Percentiles rank a stretch among this genome's conserved stretches.
These are phyloP conservation scores for Melieria omissa DNA, from an alignment of 2,888 invertebrate genomes.

Conservation along the genomic window DNA sequence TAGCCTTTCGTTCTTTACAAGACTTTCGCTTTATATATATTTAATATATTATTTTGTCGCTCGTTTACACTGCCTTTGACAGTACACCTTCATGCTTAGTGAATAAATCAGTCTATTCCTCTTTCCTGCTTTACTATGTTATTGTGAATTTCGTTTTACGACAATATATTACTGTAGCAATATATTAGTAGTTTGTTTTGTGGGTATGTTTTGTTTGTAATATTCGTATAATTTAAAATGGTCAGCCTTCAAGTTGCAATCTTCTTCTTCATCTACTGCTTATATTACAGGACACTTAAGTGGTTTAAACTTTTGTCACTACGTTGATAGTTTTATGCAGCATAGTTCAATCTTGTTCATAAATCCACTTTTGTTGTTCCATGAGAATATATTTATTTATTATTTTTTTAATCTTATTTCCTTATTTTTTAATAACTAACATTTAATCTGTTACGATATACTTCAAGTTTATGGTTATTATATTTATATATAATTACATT, in stretches of 20 bases:
- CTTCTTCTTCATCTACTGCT: constrained; percentile 10
- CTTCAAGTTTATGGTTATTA: too few relatives aligned
- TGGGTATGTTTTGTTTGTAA: constrained; percentile 13
- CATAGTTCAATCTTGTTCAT: constrained; percentile 49
- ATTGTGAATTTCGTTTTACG: constrained; percentile 9
- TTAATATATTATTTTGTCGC: constrained; percentile 1
- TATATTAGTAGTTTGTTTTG: constrained; percentile 22
- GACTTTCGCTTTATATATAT: constrained; percentile 1
- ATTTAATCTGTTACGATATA: too few relatives aligned
- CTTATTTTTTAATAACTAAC: constrained; percentile 11
- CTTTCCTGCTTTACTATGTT: constrained; percentile 30
- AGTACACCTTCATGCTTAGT: constrained; percentile 25
- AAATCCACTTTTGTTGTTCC: constrained; percentile 53
- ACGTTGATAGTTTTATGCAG: constrained; percentile 38
- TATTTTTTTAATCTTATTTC: constrained; percentile 39
- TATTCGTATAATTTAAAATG: constrained; percentile 33
- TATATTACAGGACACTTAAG: constrained; percentile 25
- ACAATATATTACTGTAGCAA: constrained; percentile 8
- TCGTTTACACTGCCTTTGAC: constrained; percentile 9
- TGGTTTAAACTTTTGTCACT: constrained; percentile 17
- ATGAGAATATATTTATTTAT: constrained; percentile 40
- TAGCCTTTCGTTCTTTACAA: constrained; percentile 3
- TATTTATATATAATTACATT: too few relatives aligned
- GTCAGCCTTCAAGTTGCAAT: constrained; percentile 60
- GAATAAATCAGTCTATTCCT: constrained; percentile 60